Evolutionary conservation across 2,888 invertebrate genomes (phyloP), one percentile per base, ranked within the genome.

Genomic region (Gastracanthus pulcherrimus): DNA sequence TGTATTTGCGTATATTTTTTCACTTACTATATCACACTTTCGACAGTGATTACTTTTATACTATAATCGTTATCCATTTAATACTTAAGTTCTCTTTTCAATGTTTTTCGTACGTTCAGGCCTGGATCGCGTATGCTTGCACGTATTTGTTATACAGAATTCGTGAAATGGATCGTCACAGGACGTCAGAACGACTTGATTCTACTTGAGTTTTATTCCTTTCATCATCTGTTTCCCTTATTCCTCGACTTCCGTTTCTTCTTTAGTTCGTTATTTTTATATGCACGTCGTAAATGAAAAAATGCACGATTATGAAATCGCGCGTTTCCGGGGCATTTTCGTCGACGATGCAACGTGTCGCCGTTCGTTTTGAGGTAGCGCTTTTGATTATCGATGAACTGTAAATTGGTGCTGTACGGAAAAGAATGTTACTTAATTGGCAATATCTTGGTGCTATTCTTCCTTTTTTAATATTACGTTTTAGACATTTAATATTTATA

Each of bases 371-470:
- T 84, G 85, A 86, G 85, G 84, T 86, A 86, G 86, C 84, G 84
- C 83, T 86, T 86, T 87, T 86, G 85, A 88, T 87, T 85, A 84
- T 85, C 82, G 76, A 82, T 79, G 48, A 74, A 38, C 51, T 77
- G 75, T 41, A 48, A 55, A 55, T 76, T 58, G 36, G 38, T 76
- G 41, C 64, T 51, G 69, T 70, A 82, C 76, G 80, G 82, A 82
- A 79, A 82, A 78, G 19, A 70, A 38, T 80, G 34, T 60, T 71
- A 72, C 11, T 16, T n/a, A n/a, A n/a, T n/a, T n/a, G n/a, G n/a
- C n/a, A n/a, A n/a, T n/a, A n/a, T n/a, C n/a, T n/a, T n/a, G n/a
- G n/a, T n/a, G n/a, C n/a, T n/a, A n/a, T n/a, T n/a, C n/a, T n/a
- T n/a, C n/a, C n/a, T n/a, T n/a, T n/a, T n/a, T n/a, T 48, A 0